These are phyloP conservation scores for Laodelphax striatellus DNA, from an alignment of 1,140 invertebrate genomes.

Conservation along the genomic window DNA sequence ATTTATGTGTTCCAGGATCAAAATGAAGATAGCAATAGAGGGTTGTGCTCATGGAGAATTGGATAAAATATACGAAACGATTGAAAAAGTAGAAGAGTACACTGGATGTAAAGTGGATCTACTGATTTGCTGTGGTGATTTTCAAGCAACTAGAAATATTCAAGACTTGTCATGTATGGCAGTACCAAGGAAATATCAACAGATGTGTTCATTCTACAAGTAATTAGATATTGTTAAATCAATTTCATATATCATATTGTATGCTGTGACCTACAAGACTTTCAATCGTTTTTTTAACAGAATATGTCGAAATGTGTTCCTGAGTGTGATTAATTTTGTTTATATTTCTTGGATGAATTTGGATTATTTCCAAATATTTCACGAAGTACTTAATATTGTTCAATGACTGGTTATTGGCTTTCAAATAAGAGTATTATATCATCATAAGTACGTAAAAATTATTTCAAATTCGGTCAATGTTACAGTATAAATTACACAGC, in stretches of 20 bases:
- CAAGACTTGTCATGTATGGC: slow-evolving; percentile 83
- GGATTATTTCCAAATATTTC: no score
- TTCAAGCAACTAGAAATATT: slow-evolving; percentile 74
- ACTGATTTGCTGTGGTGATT: slow-evolving; percentile 95
- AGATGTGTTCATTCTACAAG: slow-evolving; percentile 93
- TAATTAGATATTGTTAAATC: slow-evolving; percentile 47
- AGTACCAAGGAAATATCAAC: slow-evolving; percentile 81
- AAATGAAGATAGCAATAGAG: slow-evolving; percentile 91
- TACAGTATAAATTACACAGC: no score
- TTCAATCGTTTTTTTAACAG: no score
- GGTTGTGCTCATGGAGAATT: slow-evolving; percentile 97
- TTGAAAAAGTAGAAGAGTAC: slow-evolving; percentile 57
- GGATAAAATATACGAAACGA: slow-evolving; percentile 85
- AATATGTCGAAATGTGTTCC: no score
- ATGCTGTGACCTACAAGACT: no score
- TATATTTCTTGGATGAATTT: neutral
- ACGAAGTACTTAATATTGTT: no score
- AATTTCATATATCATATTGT: neutral
- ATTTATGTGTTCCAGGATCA: slow-evolving; percentile 16
- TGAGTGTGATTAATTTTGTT: neutral
- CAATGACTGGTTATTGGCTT: no score
- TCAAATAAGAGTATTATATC: no score
- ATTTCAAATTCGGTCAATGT: no score
- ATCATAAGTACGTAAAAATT: no score
- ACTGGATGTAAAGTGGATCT: slow-evolving; percentile 71